Conservation (phyloP, 2,113 vertebrate genomes). For the Hippocampus guttulatus region DNA sequence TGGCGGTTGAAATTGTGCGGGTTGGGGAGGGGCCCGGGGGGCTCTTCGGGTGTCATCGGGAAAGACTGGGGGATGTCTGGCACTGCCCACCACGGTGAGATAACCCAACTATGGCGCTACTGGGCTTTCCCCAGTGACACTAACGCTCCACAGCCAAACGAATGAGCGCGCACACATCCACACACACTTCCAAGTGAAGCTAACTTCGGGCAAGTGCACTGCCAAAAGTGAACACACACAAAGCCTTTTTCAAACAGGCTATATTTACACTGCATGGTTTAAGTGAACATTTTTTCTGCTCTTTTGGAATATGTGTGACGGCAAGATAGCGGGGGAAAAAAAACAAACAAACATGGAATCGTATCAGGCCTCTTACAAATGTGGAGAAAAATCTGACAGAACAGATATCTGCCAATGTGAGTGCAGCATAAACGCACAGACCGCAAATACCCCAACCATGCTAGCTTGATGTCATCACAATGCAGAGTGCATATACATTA, state of each 20-base stretch:
- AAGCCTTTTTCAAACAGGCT: neutral
- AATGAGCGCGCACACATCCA: neutral
- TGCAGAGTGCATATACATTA: neutral
- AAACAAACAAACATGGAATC: neutral
- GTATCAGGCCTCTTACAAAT: neutral
- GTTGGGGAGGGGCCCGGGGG: neutral
- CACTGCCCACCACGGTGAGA: neutral
- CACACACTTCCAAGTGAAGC: neutral
- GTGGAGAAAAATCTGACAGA: neutral
- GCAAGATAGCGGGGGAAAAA: neutral
- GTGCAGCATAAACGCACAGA: neutral
- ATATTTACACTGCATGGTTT: neutral
- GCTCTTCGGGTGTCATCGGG: constrained; percentile 8
- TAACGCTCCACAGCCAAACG: constrained; percentile 19
- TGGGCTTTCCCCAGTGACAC: constrained; percentile 53
- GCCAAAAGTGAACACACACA: neutral
- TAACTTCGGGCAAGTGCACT: neutral
- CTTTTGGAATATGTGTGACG: neutral
- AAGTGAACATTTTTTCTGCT: neutral
- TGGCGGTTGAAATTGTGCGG: neutral
- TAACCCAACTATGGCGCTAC: neutral
- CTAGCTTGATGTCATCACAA: neutral
- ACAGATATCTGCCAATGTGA: neutral
- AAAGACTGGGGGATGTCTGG: neutral
- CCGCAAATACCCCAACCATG: neutral